Percentiles rank a stretch among this genome's conserved stretches.
phyloP scores from a whole-genome alignment of 2,888 invertebrate genomes.

The Melinopterus prodromus region DNA sequence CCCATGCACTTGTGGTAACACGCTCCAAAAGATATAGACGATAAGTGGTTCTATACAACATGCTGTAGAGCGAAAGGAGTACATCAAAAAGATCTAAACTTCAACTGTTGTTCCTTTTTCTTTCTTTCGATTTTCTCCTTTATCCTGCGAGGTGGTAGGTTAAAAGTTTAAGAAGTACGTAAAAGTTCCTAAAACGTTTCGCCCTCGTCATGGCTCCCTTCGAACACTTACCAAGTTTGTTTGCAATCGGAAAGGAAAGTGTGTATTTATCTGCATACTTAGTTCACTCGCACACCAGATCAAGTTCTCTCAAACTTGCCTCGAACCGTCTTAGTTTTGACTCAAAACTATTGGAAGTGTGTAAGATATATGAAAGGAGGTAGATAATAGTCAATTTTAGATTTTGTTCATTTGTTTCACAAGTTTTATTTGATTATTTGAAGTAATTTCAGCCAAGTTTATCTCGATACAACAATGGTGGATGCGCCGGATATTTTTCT shows the following conservation, averaged over 20 bases:
- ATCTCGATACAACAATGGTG: too few species aligned
- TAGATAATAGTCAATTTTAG: too few species aligned
- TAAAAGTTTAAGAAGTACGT: slow-evolving; percentile 4
- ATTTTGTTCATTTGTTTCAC: too few species aligned
- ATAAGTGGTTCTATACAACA: slow-evolving; percentile 4
- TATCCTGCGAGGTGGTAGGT: background rate
- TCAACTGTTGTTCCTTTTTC: background rate
- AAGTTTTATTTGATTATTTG: too few species aligned
- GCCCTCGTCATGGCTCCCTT: background rate
- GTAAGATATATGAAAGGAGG: too few species aligned
- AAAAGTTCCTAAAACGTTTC: background rate
- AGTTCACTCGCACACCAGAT: background rate
- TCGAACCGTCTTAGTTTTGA: background rate
- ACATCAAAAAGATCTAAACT: background rate
- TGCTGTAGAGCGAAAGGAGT: background rate
- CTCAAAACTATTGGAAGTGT: background rate
- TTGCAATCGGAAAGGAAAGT: background rate
- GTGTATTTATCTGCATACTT: slow-evolving; percentile 4
- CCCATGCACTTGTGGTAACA: background rate
- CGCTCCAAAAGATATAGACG: background rate
- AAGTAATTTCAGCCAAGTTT: too few species aligned
- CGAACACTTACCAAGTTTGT: slow-evolving; percentile 4
- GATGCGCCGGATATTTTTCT: too few species aligned
- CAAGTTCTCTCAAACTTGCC: background rate
- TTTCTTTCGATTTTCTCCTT: background rate